Conservation (phyloP, 1,140 invertebrate species). For the Andrena cerasifolii region DNA sequence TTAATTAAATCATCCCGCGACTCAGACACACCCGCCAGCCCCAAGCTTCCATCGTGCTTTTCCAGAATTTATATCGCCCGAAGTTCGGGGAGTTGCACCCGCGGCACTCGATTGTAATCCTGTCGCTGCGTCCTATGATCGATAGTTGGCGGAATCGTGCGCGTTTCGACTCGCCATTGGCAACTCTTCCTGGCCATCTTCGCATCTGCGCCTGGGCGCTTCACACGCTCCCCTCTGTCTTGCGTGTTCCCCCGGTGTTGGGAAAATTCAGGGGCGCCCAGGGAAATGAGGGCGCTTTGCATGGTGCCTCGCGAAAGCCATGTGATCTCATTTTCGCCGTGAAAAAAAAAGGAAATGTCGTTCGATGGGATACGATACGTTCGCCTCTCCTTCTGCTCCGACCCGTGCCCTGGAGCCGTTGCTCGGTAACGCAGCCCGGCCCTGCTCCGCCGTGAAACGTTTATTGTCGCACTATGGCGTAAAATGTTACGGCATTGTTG, state of each 20-base stretch:
- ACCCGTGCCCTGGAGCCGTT: no score
- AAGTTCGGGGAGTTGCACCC: not conserved
- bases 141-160: constrained; percentile 22
- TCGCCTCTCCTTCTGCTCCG: not conserved
- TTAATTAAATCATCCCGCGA: constrained; percentile 10
- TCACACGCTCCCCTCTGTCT: not conserved
- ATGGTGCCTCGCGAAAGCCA: not conserved
- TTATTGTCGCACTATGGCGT: constrained; percentile 17
- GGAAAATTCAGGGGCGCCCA: constrained; percentile 11
- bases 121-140: constrained; percentile 6
- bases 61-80: not conserved
- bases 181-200: not conserved
- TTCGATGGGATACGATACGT: not conserved
- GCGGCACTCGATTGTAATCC: not conserved
- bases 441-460: constrained; percentile 10
- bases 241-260: not conserved
- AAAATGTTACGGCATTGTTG: constrained; percentile 29
- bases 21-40: not conserved
- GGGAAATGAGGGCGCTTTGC: constrained; percentile 14
- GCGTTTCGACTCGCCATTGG: constrained; percentile 7
- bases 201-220: not conserved
- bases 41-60: not conserved
- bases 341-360: constrained; percentile 10
- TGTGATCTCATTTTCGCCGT: constrained; percentile 36
- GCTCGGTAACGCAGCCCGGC: no score